Evolutionary conservation across 2,113 vertebrate species (phyloP).

Genomic region (Sceloporus undulatus): DNA sequence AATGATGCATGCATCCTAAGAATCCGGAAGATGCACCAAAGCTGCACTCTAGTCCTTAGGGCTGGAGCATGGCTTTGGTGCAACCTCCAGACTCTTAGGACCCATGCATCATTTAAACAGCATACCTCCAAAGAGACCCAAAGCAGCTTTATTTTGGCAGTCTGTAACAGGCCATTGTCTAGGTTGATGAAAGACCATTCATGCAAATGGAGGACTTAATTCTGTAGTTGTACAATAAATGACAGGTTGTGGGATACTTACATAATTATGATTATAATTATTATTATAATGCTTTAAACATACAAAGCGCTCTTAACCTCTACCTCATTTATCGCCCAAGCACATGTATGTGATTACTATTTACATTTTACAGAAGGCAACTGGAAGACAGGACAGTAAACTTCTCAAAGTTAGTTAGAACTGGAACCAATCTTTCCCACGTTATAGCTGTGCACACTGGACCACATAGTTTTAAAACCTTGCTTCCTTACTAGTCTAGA

Average conservation of each 20-base stretch:
- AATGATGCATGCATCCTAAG: too few relatives aligned
- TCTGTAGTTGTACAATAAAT: background rate
- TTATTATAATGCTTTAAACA: background rate
- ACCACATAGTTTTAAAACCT: background rate
- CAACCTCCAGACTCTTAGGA: too few relatives aligned
- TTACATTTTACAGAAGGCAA: background rate
- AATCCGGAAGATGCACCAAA: too few relatives aligned
- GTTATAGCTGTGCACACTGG: background rate
- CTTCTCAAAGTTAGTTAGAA: background rate
- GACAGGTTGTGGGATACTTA: background rate
- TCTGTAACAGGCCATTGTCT: too few relatives aligned
- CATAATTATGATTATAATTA: background rate
- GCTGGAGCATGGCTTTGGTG: too few relatives aligned
- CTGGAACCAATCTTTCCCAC: background rate
- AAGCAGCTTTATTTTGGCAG: too few relatives aligned
- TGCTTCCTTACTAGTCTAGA: background rate
- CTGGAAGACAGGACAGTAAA: background rate
- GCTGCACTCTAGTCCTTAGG: background rate
- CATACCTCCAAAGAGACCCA: too few relatives aligned
- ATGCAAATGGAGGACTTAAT: background rate
- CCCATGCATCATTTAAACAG: too few relatives aligned
- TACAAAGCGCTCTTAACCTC: background rate
- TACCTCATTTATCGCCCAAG: conserved; percentile 19
- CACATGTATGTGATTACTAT: background rate
- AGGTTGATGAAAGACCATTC: background rate